phyloP scores from a whole-genome alignment of 2,888 invertebrate species.

The Phalangium opilio region DNA sequence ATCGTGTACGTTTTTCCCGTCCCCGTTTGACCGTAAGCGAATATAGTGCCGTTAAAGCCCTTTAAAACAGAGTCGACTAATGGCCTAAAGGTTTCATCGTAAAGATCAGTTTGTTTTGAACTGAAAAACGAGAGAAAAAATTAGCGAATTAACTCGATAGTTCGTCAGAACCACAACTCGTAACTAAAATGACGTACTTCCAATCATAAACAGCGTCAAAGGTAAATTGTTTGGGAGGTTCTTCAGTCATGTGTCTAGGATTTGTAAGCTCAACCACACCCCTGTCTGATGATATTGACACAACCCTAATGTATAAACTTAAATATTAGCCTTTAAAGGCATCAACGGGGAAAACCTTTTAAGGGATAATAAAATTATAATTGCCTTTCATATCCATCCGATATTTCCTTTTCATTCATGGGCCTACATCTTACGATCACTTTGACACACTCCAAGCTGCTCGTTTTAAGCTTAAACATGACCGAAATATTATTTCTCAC shows the following conservation, averaged over 20 bases:
- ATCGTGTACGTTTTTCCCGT: conserved; percentile 66
- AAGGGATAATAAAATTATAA: conserved; percentile 5
- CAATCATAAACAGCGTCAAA: conserved; percentile 95
- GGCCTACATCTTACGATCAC: conserved; percentile 95
- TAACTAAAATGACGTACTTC: conserved; percentile 38
- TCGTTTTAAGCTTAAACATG: not conserved
- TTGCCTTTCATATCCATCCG: conserved; percentile 47
- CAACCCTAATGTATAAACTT: conserved; percentile 43
- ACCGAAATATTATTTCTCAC: not conserved
- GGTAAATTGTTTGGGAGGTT: conserved; percentile 68
- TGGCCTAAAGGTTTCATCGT: conserved; percentile 89
- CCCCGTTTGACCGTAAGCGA: conserved; percentile 98
- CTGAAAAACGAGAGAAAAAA: conserved; percentile 30
- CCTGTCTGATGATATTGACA: conserved; percentile 65
- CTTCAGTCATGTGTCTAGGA: conserved; percentile 54
- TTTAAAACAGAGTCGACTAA: conserved; percentile 87
- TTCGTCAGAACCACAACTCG: conserved; percentile 4
- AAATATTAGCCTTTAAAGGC: no score
- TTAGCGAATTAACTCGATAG: conserved; percentile 11
- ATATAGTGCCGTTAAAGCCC: conserved; percentile 98
- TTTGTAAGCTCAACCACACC: conserved; percentile 83
- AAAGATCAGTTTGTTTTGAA: conserved; percentile 77
- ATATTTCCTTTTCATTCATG: conserved; percentile 68
- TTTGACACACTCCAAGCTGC: conserved; percentile 60
- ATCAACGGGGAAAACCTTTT: not conserved